Percentiles rank a stretch among this genome's conserved stretches.
Evolutionary conservation across 2,797 vertebrate genomes (phyloP).

Genomic region (Lemur catta): DNA sequence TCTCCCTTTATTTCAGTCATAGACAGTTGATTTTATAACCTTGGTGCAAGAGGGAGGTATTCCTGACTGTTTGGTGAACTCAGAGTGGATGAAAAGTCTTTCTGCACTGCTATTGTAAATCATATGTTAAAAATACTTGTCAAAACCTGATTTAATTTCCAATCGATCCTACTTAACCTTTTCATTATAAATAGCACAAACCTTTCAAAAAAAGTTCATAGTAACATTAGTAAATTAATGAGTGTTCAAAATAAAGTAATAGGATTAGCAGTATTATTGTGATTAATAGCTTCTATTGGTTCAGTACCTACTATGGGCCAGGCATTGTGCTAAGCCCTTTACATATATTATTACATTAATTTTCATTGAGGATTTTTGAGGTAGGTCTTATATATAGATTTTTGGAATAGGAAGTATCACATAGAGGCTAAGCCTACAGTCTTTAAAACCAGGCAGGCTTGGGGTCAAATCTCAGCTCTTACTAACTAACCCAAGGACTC

Average conservation of each 20-base stretch:
- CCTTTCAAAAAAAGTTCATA: conserved; percentile 16
- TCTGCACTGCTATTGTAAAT: not conserved
- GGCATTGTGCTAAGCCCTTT: not conserved
- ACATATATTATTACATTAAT: not conserved
- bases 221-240: not conserved
- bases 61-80: not conserved
- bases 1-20: not conserved
- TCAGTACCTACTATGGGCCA: not conserved
- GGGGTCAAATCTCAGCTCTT: not conserved
- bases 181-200: not conserved
- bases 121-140: not conserved
- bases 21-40: not conserved
- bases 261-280: not conserved
- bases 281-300: not conserved
- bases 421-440: not conserved
- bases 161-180: not conserved
- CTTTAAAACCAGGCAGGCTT: not conserved
- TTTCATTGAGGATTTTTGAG: not conserved
- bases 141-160: not conserved
- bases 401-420: not conserved
- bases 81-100: not conserved
- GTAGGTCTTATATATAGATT: not conserved
- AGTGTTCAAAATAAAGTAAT: not conserved
- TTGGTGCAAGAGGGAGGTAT: not conserved
- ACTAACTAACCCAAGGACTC: not conserved